Base-by-base conservation (phyloP, 2,113 vertebrate genomes). In the Amia ocellicauda region DNA sequence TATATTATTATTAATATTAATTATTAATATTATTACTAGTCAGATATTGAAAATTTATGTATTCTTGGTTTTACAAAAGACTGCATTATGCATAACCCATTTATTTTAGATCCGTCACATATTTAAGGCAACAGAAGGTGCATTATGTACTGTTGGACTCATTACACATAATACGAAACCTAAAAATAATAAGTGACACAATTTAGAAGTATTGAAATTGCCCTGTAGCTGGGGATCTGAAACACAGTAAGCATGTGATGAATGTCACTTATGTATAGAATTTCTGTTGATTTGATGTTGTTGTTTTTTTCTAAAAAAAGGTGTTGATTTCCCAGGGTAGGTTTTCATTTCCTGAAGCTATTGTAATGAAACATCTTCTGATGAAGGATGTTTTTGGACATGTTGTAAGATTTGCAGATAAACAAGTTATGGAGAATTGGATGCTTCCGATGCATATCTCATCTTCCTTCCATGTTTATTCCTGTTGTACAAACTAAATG, bases 371-470 rank as follows among this genome's bases (percentile, higher is more conserved):
- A 58, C 53, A 36, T 26, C 41, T 13, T 49, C 26, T 19, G 20
- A 26, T 64, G 53, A 62, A 31, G 42, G 42, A 61, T 29, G 54
- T 36, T 40, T 43, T 60, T 60, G 26, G 54, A 40, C 16, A 19
- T 19, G 7, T 29, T 57, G 28, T 31, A 47, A 49, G 41, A 64
- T 56, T 36, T 28, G 22, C 41, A 57, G 2, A 64, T 45, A 64
- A 57, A 47, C 42, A 49, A 31, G 40, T 59, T 24, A 59, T 23
- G 13, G 20, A 29, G n/a, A 36, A 26, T 27, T 50, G 4, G 20
- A 51, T 9, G 20, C 20, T 51, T 36, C 55, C 20, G 20, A 29
- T n/a, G 26, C 9, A 11, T 20, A 40, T 66, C 43, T 27, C 4
- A 22, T n/a, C 19, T 19, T 49, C 45, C 31, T 36, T 36, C 11